These are phyloP conservation scores for Falco rusticolus DNA, from an alignment of 2,797 vertebrate genomes.

Conservation along the genomic window DNA sequence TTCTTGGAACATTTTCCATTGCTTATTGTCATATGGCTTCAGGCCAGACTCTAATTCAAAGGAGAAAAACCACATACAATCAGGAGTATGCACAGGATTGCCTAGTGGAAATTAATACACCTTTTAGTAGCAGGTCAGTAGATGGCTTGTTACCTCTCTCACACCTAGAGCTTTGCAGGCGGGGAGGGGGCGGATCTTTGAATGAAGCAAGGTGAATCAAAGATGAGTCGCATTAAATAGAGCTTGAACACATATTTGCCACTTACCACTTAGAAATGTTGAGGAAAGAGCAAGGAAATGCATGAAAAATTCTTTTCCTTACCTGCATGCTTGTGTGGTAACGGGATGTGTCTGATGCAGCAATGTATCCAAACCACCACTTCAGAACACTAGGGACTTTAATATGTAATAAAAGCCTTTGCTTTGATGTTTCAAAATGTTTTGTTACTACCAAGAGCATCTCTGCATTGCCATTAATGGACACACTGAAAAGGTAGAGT, in stretches of 20 bases:
- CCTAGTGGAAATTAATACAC: slow-evolving; percentile 26
- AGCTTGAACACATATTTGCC: background rate
- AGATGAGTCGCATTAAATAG: background rate
- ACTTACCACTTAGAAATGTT: background rate
- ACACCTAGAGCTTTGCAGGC: background rate
- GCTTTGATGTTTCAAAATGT: background rate
- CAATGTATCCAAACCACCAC: background rate
- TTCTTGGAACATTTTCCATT: slow-evolving; percentile 29
- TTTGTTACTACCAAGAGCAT: background rate
- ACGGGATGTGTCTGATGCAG: background rate
- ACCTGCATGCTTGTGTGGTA: background rate
- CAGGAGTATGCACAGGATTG: background rate
- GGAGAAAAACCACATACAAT: background rate
- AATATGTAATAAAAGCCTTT: background rate
- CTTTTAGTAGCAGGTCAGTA: background rate
- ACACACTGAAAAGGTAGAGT: background rate
- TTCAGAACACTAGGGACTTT: background rate
- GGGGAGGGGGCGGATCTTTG: background rate
- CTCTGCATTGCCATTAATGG: background rate
- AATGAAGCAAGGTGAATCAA: background rate
- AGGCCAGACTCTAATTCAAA: slow-evolving; percentile 29
- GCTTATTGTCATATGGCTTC: slow-evolving; percentile 28
- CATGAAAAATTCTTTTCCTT: background rate
- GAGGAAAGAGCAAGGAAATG: background rate
- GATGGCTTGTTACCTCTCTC: background rate